A percentile compares a stretch with the other conserved stretches of the same genome.
Conservation (phyloP, 2,888 invertebrate genomes). For the Tachina lurida region DNA sequence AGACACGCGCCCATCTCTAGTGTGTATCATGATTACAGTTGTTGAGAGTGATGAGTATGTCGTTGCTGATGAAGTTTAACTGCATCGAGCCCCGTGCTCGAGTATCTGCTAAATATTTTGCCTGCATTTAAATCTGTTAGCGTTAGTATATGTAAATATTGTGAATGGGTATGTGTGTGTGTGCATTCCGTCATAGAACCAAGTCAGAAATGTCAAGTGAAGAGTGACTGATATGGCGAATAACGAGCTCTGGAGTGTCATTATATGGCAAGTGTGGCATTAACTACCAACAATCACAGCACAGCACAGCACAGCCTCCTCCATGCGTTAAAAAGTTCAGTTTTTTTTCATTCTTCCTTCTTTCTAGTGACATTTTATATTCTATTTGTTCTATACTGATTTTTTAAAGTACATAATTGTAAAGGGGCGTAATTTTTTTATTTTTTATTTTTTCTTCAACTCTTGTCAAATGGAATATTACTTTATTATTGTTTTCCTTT, state of each 20-base stretch:
- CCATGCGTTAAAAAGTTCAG: constrained; percentile 46
- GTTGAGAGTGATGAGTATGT: constrained; percentile 34
- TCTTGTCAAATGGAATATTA: constrained; percentile 46
- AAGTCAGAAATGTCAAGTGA: constrained; percentile 81
- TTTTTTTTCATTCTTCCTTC: background rate
- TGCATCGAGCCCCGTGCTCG: constrained; percentile 36
- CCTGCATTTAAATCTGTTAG: constrained; percentile 20
- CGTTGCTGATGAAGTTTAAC: constrained; percentile 42
- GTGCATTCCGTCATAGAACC: constrained; percentile 53
- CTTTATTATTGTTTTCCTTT: constrained; percentile 20
- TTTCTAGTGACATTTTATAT: constrained; percentile 30
- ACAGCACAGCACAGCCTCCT: background rate
- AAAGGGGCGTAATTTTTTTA: constrained; percentile 38
- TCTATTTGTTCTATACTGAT: constrained; percentile 29
- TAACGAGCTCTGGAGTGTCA: constrained; percentile 77
- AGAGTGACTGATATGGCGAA: constrained; percentile 81
- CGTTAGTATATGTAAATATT: constrained; percentile 29
- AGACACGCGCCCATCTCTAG: too few relatives aligned
- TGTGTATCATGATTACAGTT: constrained; percentile 36
- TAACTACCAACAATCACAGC: constrained; percentile 70
- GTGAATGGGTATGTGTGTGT: constrained; percentile 32
- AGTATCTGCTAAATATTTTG: constrained; percentile 10
- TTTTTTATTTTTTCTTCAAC: background rate
- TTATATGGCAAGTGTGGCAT: constrained; percentile 74
- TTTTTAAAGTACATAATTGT: constrained; percentile 27